Conservation (phyloP, 30 jellyfish, hydroid and myxozoan genomes). For the Aurelia sp. region DNA sequence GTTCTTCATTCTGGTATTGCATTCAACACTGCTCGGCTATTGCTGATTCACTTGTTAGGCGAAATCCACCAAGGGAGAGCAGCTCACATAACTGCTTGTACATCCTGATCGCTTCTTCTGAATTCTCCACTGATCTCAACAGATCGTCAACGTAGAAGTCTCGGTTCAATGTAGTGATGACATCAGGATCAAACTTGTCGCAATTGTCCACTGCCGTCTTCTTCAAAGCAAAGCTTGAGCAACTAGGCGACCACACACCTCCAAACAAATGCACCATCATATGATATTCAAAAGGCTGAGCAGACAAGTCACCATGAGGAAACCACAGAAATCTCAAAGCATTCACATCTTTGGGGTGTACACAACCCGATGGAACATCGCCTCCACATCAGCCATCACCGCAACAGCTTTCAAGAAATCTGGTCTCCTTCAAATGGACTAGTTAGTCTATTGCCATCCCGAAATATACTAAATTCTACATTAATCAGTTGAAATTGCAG, state of each 20-base stretch:
- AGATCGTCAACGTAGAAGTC: conserved; percentile 59
- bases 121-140: conserved; percentile 12
- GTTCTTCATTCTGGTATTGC: conserved; percentile 16
- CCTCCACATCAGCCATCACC: conserved; percentile 51
- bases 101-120: conserved; percentile 38
- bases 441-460: too few relatives aligned
- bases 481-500: too few relatives aligned
- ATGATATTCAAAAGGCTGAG: conserved; percentile 1
- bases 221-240: conserved; percentile 40
- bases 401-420: conserved; percentile 36
- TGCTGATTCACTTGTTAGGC: conserved; percentile 37
- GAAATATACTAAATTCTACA: too few relatives aligned
- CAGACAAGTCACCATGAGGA: conserved; percentile 39
- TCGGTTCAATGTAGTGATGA: conserved; percentile 6
- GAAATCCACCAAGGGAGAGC: conserved; percentile 33
- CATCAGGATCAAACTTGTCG: conserved; percentile 10
- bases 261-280: conserved; percentile 58
- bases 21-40: conserved; percentile 15
- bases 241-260: conserved; percentile 20
- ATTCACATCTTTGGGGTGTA: conserved; percentile 34
- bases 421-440: too few relatives aligned
- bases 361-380: conserved; percentile 66
- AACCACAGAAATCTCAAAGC: conserved; percentile 55
- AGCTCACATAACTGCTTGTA: background rate
- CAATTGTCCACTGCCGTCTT: conserved; percentile 39